Evolutionary conservation across 2,888 invertebrate genomes (phyloP).

Genomic region (Timema podura): DNA sequence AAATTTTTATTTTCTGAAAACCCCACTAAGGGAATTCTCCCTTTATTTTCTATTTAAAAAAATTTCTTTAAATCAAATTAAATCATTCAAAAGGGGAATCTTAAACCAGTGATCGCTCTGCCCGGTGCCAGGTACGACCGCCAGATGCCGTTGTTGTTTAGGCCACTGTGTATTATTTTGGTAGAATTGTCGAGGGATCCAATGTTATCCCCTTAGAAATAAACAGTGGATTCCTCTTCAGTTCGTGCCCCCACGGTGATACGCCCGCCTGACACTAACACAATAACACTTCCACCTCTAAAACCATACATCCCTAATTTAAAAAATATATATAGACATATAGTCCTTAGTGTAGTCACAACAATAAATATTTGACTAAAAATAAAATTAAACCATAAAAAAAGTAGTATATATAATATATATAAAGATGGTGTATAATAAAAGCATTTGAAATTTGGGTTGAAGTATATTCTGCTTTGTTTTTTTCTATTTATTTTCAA

Average conservation of each 20-base stretch:
- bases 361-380: too few relatives aligned
- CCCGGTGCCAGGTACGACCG: constrained; percentile 36
- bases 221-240: constrained; percentile 29
- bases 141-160: constrained; percentile 37
- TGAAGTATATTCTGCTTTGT: not conserved
- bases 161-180: constrained; percentile 32
- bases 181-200: constrained; percentile 30
- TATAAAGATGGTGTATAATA: constrained; percentile 9
- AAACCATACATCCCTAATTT: too few relatives aligned
- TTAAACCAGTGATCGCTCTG: constrained; percentile 27
- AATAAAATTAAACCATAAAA: too few relatives aligned
- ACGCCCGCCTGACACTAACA: constrained; percentile 24
- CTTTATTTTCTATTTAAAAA: too few relatives aligned
- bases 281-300: too few relatives aligned
- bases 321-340: too few relatives aligned
- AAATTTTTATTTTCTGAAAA: too few relatives aligned
- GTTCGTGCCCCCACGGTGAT: constrained; percentile 24
- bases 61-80: too few relatives aligned
- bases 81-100: constrained; percentile 28
- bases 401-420: too few relatives aligned
- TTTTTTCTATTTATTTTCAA: not conserved
- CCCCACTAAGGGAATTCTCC: too few relatives aligned
- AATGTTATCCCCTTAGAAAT: constrained; percentile 15
- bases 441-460: constrained; percentile 14
- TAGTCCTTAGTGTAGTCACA: too few relatives aligned